Evolutionary conservation across 2,888 invertebrate species (phyloP), one percentile per base, ranked within the genome.

Genomic region (Calameuta filiformis): DNA sequence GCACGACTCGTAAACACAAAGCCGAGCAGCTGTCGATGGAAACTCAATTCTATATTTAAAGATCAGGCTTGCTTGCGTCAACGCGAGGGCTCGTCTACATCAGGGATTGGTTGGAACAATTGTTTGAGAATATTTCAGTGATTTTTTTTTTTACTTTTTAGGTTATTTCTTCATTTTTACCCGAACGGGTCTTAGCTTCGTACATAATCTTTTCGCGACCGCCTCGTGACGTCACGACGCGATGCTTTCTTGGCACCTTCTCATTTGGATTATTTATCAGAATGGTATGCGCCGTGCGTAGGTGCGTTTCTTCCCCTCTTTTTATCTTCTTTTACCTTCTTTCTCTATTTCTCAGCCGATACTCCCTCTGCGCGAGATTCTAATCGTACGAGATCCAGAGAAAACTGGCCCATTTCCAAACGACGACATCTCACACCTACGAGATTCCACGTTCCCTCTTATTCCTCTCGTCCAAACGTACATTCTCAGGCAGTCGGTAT

Each of bases 201-300:
- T 56, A 23, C 56, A 15, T 23, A 9, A 56, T 23, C 56, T 56
- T 23, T 56, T 9, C 23, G 23, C 9, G 56, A 23, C 1, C 23
- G 56, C 23, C 23, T 9, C 56, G 23, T 56, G 56, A 56, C 56
- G 56, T 56, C 56, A 56, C 56, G 9, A 23, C 9, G 56, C 6
- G 23, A 56, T 23, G 23, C 23, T 81, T 75, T 84, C 81, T 86
- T 86, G 86, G 87, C 82, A 83, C 78, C 73, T 68, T 68, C 74
- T 74, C 79, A 76, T 81, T 89, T 90, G 87, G 89, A 91, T 91
- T 91, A 91, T 91, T 91, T 90, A 91, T 91, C 89, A 89, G 87
- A 84, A 90, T 85, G 91, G 90, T 90, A 90, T 90, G 90, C 87
- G 87, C 85, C 83, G 87, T 88, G 89, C 88, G 90, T 91, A 86